These are phyloP conservation scores for Brachyopa scutellaris DNA, from an alignment of 2,888 invertebrate species.

Conservation along the genomic window DNA sequence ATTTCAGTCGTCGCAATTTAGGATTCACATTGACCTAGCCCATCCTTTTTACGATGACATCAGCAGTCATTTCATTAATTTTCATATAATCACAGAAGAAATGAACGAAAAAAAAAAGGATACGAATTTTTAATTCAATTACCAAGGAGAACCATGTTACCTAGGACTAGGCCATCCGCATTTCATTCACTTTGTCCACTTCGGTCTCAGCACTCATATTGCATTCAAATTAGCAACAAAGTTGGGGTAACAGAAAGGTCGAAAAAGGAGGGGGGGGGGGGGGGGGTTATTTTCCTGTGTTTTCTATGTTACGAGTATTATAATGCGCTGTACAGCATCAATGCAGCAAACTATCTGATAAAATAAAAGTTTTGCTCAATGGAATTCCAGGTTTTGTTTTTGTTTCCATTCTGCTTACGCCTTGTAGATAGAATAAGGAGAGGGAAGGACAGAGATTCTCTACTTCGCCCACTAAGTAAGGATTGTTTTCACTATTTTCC, in stretches of 20 bases:
- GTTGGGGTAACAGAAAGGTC: slow-evolving; percentile 46
- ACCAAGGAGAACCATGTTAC: slow-evolving; percentile 54
- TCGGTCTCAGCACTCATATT: slow-evolving; percentile 42
- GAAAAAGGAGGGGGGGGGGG: not conserved
- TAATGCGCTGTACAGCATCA: slow-evolving; percentile 56
- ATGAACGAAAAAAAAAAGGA: slow-evolving; percentile 13
- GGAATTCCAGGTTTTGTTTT: slow-evolving; percentile 7
- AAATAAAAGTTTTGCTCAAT: slow-evolving; percentile 47
- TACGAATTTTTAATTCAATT: slow-evolving; percentile 65
- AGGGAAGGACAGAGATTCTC: not conserved
- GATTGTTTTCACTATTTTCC: slow-evolving; percentile 34
- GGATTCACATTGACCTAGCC: slow-evolving; percentile 37
- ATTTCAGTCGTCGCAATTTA: not conserved
- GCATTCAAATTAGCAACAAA: slow-evolving; percentile 37
- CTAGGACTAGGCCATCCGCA: slow-evolving; percentile 67
- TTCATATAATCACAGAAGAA: slow-evolving; percentile 57
- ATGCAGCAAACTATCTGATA: slow-evolving; percentile 58
- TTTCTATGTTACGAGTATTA: slow-evolving; percentile 44
- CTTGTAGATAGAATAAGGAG: no score
- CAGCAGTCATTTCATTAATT: slow-evolving; percentile 64
- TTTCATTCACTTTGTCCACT: slow-evolving; percentile 51
- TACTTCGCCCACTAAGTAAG: not conserved
- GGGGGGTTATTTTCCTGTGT: slow-evolving; percentile 22
- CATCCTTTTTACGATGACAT: slow-evolving; percentile 49
- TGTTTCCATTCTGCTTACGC: no score